phyloP scores from a whole-genome alignment of 2,113 vertebrate genomes.

The Archilochus colubris region DNA sequence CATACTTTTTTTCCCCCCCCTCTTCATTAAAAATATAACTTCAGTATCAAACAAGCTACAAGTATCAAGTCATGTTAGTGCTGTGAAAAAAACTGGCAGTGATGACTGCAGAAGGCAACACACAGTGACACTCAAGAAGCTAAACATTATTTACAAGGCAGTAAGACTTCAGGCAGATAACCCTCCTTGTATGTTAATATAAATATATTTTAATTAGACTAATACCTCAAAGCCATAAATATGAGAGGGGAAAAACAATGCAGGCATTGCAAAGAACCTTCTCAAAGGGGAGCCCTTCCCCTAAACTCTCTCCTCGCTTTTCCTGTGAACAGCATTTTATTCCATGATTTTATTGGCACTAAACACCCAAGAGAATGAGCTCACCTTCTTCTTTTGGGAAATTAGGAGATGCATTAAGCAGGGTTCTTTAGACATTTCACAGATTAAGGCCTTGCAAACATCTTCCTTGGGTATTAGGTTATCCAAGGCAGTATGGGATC shows the following conservation, averaged over 20 bases:
- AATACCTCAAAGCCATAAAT: not conserved
- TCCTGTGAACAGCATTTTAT: not conserved
- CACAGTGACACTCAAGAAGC: not conserved
- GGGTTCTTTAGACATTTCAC: not conserved
- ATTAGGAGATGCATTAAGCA: not conserved
- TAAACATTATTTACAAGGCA: not conserved
- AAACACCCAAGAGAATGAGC: not conserved
- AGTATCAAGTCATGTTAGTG: not conserved
- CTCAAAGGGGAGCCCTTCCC: not conserved
- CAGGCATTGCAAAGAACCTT: not conserved
- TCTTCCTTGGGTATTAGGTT: not conserved
- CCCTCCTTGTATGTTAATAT: not conserved
- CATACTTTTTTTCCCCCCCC: not conserved
- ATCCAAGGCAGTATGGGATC: not conserved
- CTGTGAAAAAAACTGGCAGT: not conserved
- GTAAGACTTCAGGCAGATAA: not conserved
- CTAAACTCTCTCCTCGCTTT: not conserved
- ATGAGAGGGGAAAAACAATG: not conserved
- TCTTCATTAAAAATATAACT: not conserved
- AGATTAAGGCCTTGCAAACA: slow-evolving; percentile 3
- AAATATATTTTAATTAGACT: not conserved
- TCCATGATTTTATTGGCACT: slow-evolving; percentile 19
- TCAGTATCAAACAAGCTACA: not conserved
- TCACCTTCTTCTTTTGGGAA: not conserved
- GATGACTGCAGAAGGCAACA: not conserved